These are phyloP conservation scores for Trichosurus vulpecula DNA, from an alignment of 2,797 vertebrate genomes.

Conservation along the genomic window DNA sequence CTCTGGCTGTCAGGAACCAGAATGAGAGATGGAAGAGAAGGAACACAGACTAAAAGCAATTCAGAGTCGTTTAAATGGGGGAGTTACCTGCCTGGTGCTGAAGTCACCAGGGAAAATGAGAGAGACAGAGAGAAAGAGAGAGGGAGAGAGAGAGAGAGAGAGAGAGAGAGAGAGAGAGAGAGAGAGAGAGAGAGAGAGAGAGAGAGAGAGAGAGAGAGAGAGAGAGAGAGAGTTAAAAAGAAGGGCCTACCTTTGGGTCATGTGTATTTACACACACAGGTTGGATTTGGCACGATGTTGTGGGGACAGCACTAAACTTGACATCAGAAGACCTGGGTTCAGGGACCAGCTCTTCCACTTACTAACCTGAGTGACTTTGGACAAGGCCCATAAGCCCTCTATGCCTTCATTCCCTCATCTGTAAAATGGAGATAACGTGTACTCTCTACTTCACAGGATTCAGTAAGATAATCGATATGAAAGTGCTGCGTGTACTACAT, in stretches of 20 bases:
- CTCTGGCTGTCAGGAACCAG: constrained; percentile 2
- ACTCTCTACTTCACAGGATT: no score
- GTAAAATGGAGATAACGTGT: no score
- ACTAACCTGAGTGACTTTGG: background rate
- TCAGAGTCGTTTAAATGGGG: background rate
- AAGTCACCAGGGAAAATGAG: background rate
- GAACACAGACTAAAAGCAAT: background rate
- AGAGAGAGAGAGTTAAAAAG: background rate
- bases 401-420: no score
- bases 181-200: no score
- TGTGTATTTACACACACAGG: background rate
- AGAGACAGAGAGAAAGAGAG: no score
- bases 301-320: background rate
- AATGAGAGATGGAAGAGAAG: constrained; percentile 25
- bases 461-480: no score
- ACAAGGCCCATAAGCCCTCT: background rate
- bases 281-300: background rate
- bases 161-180: no score
- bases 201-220: no score
- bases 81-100: background rate
- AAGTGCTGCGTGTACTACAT: no score
- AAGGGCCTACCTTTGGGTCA: no score
- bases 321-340: background rate
- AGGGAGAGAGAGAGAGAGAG: no score
- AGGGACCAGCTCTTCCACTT: background rate